Evolutionary conservation across 2,797 vertebrate species (phyloP).

Genomic region (Glyptemys insculpta): DNA sequence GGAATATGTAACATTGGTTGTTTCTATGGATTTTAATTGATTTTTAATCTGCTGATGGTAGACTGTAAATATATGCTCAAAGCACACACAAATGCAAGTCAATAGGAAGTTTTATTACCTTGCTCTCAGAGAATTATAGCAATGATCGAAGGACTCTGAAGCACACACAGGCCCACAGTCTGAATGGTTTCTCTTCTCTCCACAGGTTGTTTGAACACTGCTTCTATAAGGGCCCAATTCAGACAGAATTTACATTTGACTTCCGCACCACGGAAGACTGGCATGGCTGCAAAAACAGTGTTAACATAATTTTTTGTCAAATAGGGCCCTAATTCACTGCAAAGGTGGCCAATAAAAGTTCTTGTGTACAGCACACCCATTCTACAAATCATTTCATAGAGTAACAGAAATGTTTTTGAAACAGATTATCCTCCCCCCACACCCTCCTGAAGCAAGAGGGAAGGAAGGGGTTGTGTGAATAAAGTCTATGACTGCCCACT

Average conservation of each 20-base stretch:
- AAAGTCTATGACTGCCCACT: not conserved
- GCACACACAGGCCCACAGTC: not conserved
- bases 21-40: slow-evolving; percentile 80
- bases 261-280: not conserved
- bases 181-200: slow-evolving; percentile 62
- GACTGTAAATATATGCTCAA: slow-evolving; percentile 77
- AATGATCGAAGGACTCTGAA: slow-evolving; percentile 52
- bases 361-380: not conserved
- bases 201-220: slow-evolving; percentile 28
- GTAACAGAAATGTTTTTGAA: slow-evolving; percentile 19
- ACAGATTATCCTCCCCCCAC: not conserved
- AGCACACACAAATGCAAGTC: slow-evolving; percentile 69
- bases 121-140: slow-evolving; percentile 75
- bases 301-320: not conserved
- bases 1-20: slow-evolving; percentile 65
- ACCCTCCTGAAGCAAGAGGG: not conserved
- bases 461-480: not conserved
- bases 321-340: slow-evolving; percentile 37
- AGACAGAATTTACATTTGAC: slow-evolving; percentile 47
- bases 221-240: slow-evolving; percentile 35
- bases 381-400: slow-evolving; percentile 20
- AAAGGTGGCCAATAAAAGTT: slow-evolving; percentile 20
- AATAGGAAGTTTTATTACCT: slow-evolving; percentile 75
- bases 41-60: slow-evolving; percentile 80
- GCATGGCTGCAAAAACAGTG: slow-evolving; percentile 27